Percentiles rank a stretch among this genome's conserved stretches.
Evolutionary conservation across 2,113 vertebrate species (phyloP).

Genomic region (Ornithorhynchus anatinus): DNA sequence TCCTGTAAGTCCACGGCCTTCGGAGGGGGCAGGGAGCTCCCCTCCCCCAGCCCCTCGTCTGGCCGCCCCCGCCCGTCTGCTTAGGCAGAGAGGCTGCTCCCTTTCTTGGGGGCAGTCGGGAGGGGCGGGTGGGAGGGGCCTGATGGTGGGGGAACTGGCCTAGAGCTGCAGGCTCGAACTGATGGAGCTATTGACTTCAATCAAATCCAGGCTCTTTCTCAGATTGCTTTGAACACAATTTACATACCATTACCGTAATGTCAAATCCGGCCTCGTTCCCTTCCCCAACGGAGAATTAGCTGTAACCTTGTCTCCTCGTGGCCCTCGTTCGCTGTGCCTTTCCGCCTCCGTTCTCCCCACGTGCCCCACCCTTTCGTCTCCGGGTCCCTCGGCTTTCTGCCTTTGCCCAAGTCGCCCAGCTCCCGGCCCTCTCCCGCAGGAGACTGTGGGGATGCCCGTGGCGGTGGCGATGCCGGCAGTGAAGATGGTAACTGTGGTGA

Average conservation of each 20-base stretch:
- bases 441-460: too few relatives aligned
- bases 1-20: constrained; percentile 82
- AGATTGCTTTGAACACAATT: too few relatives aligned
- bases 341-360: too few relatives aligned
- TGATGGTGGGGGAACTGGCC: not conserved
- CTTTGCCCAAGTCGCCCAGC: constrained; percentile 29
- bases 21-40: not conserved
- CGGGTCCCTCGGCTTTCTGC: not conserved
- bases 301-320: too few relatives aligned
- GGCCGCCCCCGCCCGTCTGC: not conserved
- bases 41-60: not conserved
- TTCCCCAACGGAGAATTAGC: too few relatives aligned
- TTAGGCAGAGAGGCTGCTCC: fast-evolving
- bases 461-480: not conserved
- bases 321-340: too few relatives aligned
- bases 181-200: too few relatives aligned
- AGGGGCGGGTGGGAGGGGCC: not conserved
- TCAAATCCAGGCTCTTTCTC: too few relatives aligned
- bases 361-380: too few relatives aligned
- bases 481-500: not conserved
- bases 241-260: too few relatives aligned
- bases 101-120: not conserved
- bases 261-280: too few relatives aligned
- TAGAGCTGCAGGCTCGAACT: too few relatives aligned
- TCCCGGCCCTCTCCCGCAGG: constrained; percentile 26